Evolutionary conservation across 1,140 invertebrate genomes (phyloP).

Genomic region (Colletes latitarsis): DNA sequence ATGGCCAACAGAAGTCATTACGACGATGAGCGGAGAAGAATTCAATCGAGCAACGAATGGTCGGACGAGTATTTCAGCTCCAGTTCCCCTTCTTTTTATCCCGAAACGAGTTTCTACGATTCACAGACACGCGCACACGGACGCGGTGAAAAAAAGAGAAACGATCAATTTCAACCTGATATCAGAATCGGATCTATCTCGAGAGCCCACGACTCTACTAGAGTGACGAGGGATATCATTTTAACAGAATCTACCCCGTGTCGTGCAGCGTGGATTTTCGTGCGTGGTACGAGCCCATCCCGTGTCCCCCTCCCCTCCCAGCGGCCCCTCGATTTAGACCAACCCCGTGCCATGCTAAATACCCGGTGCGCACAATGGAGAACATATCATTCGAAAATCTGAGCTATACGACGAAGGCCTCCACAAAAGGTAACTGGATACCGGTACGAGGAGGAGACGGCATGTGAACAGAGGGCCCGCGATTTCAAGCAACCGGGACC

Average conservation of each 20-base stretch:
- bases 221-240: slow-evolving; percentile 74
- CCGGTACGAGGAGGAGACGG: slow-evolving; percentile 70
- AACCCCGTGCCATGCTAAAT: slow-evolving; percentile 78
- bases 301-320: background rate
- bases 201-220: slow-evolving; percentile 33
- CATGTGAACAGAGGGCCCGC: slow-evolving; percentile 75
- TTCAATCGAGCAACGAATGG: background rate
- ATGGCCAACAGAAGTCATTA: no score
- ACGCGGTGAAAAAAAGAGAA: background rate
- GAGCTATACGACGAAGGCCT: slow-evolving; percentile 72
- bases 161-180: slow-evolving; percentile 64
- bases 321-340: slow-evolving; percentile 45
- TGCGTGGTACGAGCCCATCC: slow-evolving; percentile 46
- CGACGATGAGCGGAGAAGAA: background rate
- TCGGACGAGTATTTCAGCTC: background rate
- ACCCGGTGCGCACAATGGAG: slow-evolving; percentile 74
- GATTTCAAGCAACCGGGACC: slow-evolving; percentile 63
- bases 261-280: slow-evolving; percentile 69
- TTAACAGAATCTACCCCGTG: slow-evolving; percentile 78
- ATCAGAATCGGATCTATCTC: slow-evolving; percentile 59
- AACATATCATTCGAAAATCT: slow-evolving; percentile 78
- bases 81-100: background rate
- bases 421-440: slow-evolving; percentile 80
- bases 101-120: slow-evolving; percentile 33
- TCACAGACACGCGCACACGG: background rate